Conservation (phyloP, 2,797 vertebrate genomes). For the Pangasius sanitwongsei region DNA sequence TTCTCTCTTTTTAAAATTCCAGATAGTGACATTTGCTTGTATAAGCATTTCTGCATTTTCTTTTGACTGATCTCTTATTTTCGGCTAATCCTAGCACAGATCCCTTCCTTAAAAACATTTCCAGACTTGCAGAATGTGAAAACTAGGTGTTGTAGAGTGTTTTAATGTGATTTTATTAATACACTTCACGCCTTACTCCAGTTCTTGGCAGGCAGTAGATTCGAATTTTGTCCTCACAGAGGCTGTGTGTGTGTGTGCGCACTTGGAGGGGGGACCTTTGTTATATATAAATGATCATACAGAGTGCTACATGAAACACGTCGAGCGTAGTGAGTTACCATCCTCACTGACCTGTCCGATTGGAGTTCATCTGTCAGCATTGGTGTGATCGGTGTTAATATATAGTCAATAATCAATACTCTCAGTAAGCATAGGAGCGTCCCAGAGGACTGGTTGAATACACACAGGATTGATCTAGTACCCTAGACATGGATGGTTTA, state of each 20-base stretch:
- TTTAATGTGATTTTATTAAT: neutral
- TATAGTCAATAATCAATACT: conserved; percentile 77
- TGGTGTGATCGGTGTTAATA: conserved; percentile 70
- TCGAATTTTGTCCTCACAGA: neutral
- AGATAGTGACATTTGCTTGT: neutral
- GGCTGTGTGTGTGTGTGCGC: neutral
- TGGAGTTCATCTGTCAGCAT: conserved; percentile 74
- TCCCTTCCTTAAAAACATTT: neutral
- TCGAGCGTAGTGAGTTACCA: conserved; percentile 70
- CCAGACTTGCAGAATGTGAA: neutral
- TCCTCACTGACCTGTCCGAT: conserved; percentile 67
- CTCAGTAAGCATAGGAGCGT: conserved; percentile 73
- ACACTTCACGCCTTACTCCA: neutral
- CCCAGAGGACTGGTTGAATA: conserved; percentile 75
- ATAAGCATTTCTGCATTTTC: neutral
- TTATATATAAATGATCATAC: conserved; percentile 17
- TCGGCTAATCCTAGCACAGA: neutral
- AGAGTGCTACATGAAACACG: conserved; percentile 56
- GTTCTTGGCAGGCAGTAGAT: neutral
- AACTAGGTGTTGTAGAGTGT: too few species aligned
- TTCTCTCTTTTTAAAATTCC: neutral
- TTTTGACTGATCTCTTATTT: neutral
- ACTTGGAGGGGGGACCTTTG: neutral
- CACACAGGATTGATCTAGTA: conserved; percentile 78
- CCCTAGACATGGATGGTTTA: conserved; percentile 51